Conservation (phyloP, 2,113 vertebrate genomes). For the Kryptolebias marmoratus region DNA sequence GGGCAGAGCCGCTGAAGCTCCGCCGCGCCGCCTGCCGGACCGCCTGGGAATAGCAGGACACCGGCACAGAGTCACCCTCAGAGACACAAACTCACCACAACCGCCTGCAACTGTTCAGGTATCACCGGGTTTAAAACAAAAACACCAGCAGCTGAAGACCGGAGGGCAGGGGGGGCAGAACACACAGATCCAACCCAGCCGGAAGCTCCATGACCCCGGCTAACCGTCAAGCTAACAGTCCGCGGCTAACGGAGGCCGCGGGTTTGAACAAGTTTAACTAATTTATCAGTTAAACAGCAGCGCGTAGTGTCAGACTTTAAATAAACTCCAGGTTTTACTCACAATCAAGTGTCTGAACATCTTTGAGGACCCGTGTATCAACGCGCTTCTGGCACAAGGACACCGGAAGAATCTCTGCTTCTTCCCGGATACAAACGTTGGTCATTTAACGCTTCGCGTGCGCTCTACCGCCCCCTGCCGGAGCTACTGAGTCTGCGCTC, state of each 20-base stretch:
- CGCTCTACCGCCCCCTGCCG: constrained; percentile 25
- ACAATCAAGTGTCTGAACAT: constrained; percentile 67
- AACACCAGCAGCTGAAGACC: neutral
- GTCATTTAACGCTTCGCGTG: no score
- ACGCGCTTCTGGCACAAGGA: constrained; percentile 52
- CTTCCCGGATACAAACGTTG: constrained; percentile 3
- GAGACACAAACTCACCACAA: fast-evolving
- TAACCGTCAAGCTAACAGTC: neutral
- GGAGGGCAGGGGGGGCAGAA: neutral
- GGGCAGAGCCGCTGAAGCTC: constrained; percentile 82
- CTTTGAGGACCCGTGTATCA: neutral
- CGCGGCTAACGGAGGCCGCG: neutral
- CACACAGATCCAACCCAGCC: neutral
- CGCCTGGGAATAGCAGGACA: constrained; percentile 65
- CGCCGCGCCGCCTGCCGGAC: constrained; percentile 85
- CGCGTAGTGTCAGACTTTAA: fast-evolving
- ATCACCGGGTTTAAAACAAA: neutral
- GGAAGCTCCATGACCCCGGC: constrained; percentile 42
- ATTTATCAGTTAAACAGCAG: fast-evolving
- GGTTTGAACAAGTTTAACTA: neutral
- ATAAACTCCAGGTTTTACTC: neutral
- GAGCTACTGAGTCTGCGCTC: neutral
- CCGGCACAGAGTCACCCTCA: neutral
- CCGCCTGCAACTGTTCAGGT: no score
- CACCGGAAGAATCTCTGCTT: constrained; percentile 44